Conservation (phyloP, 2,888 invertebrate genomes). For the Apotomis betuletana region DNA sequence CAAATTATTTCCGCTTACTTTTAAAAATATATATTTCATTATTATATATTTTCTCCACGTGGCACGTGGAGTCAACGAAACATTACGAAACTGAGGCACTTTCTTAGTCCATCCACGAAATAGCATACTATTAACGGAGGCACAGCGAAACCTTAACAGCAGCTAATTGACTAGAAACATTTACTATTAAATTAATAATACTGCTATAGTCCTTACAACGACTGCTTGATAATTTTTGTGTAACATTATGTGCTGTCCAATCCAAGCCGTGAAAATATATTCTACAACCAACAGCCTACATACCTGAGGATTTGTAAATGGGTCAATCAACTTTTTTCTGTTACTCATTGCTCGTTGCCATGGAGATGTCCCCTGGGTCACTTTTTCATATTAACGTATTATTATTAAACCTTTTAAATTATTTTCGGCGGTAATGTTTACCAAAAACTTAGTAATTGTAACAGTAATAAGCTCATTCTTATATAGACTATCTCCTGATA, state of each 20-base stretch:
- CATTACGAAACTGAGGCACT: constrained; percentile 22
- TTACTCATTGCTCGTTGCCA: too few species aligned
- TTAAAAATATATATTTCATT: constrained; percentile 38
- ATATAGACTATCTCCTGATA: too few species aligned
- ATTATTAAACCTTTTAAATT: too few species aligned
- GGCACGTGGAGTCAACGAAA: constrained; percentile 27
- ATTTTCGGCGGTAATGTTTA: too few species aligned
- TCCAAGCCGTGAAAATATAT: constrained; percentile 33
- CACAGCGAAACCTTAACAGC: constrained; percentile 25
- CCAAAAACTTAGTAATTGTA: too few species aligned
- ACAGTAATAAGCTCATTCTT: too few species aligned
- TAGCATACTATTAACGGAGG: constrained; percentile 14
- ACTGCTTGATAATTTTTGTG: not conserved
- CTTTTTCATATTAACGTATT: too few species aligned
- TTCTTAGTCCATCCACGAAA: constrained; percentile 27
- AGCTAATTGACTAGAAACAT: constrained; percentile 27
- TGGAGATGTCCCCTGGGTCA: too few species aligned
- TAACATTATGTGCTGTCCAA: constrained; percentile 10
- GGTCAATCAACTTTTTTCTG: too few species aligned
- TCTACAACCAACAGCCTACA: too few species aligned
- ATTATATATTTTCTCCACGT: constrained; percentile 11
- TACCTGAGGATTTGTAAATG: too few species aligned
- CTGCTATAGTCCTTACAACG: constrained; percentile 13
- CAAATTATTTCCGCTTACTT: not conserved
- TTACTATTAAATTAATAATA: constrained; percentile 28